These are phyloP conservation scores for Strongylocentrotus purpuratus DNA, from an alignment of 35 echinoderm and acorn worm genomes.

Conservation along the genomic window DNA sequence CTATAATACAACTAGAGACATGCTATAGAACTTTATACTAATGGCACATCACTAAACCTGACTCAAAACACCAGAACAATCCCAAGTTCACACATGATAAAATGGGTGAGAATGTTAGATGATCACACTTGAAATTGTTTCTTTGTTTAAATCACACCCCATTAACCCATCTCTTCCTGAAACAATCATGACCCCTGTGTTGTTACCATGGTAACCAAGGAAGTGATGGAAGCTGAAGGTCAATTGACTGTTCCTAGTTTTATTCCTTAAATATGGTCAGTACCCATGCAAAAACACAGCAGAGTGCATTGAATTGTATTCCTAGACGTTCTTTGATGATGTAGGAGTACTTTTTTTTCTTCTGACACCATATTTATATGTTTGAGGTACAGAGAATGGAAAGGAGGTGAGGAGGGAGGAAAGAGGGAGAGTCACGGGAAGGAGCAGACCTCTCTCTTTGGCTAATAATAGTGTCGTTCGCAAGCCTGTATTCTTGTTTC, in stretches of 20 bases:
- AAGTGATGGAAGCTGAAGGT: conserved; percentile 1
- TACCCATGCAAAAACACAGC: background rate
- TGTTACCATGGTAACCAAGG: background rate
- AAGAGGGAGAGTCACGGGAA: too few species aligned
- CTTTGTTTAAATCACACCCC: background rate
- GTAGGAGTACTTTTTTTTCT: background rate
- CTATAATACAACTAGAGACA: too few species aligned
- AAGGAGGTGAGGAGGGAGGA: background rate
- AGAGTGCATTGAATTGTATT: background rate
- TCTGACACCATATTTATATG: background rate
- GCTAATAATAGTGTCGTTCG: too few species aligned
- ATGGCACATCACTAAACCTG: too few species aligned
- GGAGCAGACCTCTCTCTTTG: too few species aligned
- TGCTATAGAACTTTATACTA: too few species aligned
- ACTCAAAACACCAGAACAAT: too few species aligned
- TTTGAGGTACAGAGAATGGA: background rate
- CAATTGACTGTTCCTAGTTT: conserved; percentile 10
- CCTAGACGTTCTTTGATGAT: background rate
- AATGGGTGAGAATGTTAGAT: background rate
- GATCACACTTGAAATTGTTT: background rate
- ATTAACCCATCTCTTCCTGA: conserved; percentile 2
- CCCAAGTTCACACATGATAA: too few species aligned
- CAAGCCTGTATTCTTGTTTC: too few species aligned
- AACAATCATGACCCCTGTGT: background rate
- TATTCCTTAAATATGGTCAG: background rate